Evolutionary conservation across 2,113 vertebrate species (phyloP).

Genomic region (Barnardius zonarius): DNA sequence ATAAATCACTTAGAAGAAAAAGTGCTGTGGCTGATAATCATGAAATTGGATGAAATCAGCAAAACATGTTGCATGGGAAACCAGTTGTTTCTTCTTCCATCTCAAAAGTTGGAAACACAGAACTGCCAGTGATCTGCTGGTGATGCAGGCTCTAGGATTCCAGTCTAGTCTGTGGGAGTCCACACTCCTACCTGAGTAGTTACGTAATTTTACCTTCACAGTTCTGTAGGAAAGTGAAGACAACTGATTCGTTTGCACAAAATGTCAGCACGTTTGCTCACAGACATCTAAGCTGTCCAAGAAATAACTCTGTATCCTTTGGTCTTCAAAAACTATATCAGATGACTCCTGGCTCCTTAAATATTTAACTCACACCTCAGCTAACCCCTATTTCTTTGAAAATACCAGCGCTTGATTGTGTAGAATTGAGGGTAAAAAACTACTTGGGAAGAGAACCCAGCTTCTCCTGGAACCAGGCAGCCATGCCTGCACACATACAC

Average conservation of each 20-base stretch:
- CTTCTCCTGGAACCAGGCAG: neutral
- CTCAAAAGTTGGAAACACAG: neutral
- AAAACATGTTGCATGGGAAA: slow-evolving; percentile 3
- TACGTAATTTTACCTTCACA: neutral
- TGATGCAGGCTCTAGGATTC: neutral
- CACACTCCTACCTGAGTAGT: neutral
- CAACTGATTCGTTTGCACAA: neutral
- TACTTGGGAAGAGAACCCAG: neutral
- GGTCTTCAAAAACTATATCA: neutral
- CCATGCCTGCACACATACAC: neutral
- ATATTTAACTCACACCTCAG: neutral
- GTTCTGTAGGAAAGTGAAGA: neutral
- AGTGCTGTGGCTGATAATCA: neutral
- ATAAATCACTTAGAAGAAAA: slow-evolving; percentile 36
- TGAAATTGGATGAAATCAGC: neutral
- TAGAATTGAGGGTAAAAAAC: neutral
- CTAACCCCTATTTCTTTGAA: neutral
- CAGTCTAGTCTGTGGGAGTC: neutral
- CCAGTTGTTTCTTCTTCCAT: neutral
- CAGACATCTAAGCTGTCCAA: neutral
- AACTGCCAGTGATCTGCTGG: neutral
- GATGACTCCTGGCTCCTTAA: neutral
- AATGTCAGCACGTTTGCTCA: neutral
- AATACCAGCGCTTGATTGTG: neutral
- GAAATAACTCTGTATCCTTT: neutral